Evolutionary conservation across 2,113 vertebrate genomes (phyloP).

Genomic region (Cacatua alba): DNA sequence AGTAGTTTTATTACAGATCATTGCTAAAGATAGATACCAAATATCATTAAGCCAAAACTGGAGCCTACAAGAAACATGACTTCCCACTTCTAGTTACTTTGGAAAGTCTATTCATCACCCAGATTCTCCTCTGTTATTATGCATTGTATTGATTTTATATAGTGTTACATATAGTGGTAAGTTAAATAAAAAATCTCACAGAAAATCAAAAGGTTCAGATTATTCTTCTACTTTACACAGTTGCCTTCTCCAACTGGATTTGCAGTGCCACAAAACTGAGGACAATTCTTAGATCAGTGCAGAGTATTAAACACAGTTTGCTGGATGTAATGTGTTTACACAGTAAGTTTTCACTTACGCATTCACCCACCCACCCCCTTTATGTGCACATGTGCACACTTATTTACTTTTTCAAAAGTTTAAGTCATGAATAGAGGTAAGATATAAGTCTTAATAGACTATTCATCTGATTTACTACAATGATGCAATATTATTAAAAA

Average conservation of each 20-base stretch:
- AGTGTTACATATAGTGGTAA: background rate
- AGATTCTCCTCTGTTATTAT: background rate
- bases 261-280: background rate
- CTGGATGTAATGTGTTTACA: background rate
- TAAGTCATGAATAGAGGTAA: background rate
- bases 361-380: accelerated
- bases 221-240: background rate
- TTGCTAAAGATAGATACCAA: background rate
- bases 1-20: background rate
- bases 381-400: too few relatives aligned
- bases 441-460: background rate
- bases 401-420: background rate
- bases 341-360: background rate
- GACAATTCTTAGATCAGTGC: background rate
- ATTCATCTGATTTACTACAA: background rate
- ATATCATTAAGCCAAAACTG: background rate
- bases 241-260: background rate
- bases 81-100: background rate
- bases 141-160: background rate
- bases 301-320: background rate
- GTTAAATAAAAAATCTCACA: background rate
- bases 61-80: background rate
- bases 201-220: background rate
- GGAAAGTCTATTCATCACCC: background rate
- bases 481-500: background rate